Evolutionary conservation across 1,140 invertebrate genomes (phyloP).

Genomic region (Drosophila fuyamai): DNA sequence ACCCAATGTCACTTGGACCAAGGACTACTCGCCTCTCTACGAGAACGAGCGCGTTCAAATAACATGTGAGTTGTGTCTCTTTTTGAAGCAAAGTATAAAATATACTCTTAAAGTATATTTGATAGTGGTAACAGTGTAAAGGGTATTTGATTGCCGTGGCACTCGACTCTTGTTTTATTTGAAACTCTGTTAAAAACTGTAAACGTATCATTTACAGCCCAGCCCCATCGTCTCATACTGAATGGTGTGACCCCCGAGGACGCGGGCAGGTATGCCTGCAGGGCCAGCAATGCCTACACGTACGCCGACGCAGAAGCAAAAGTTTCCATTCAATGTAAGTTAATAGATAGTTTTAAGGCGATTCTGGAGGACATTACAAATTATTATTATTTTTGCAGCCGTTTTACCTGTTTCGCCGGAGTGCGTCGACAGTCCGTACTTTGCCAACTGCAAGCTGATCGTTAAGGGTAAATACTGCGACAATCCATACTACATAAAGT

Average conservation of each 20-base stretch:
- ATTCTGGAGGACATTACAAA: neutral
- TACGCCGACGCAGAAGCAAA: slow-evolving; percentile 87
- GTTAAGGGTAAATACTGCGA: slow-evolving; percentile 94
- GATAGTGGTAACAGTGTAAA: too few relatives aligned
- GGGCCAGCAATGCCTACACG: slow-evolving; percentile 90
- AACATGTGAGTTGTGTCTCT: slow-evolving; percentile 42
- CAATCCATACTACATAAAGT: slow-evolving; percentile 95
- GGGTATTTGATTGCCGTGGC: too few relatives aligned
- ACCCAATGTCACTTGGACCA: slow-evolving; percentile 91
- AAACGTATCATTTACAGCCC: slow-evolving; percentile 22
- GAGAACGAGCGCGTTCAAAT: slow-evolving; percentile 70
- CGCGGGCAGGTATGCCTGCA: slow-evolving; percentile 91
- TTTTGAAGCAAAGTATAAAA: too few relatives aligned
- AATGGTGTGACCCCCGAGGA: slow-evolving; percentile 88
- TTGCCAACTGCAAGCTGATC: slow-evolving; percentile 95
- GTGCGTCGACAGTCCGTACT: slow-evolving; percentile 94
- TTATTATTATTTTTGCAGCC: slow-evolving; percentile 85
- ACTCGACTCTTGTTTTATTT: too few relatives aligned
- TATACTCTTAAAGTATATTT: too few relatives aligned
- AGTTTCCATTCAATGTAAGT: slow-evolving; percentile 90
- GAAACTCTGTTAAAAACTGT: too few relatives aligned
- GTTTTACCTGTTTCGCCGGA: slow-evolving; percentile 89
- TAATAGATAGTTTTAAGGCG: too few relatives aligned
- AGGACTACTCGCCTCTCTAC: slow-evolving; percentile 87
- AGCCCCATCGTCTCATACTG: slow-evolving; percentile 89